These are phyloP conservation scores for Holacanthella duospinosa DNA, from an alignment of 2,888 invertebrate genomes.

Conservation along the genomic window DNA sequence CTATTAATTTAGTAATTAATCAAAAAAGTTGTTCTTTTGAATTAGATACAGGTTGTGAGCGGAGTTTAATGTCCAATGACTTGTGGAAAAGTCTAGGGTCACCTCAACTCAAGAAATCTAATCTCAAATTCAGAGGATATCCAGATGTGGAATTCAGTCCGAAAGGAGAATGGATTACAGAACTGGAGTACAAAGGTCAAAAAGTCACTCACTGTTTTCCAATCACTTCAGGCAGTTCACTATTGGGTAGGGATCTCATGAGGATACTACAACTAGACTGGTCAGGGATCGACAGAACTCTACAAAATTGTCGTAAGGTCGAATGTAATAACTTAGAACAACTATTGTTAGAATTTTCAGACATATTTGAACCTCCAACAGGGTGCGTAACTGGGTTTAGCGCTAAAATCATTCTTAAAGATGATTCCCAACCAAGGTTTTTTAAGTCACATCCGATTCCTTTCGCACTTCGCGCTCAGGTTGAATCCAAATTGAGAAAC, in stretches of 20 bases:
- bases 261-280: slow-evolving; percentile 15
- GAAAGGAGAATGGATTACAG: slow-evolving; percentile 6
- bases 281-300: slow-evolving; percentile 13
- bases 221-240: slow-evolving; percentile 13
- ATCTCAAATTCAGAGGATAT: slow-evolving; percentile 14
- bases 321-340: slow-evolving; percentile 7
- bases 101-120: no score
- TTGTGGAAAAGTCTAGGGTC: no score
- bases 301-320: no score
- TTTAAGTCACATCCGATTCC: slow-evolving; percentile 37
- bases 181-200: slow-evolving; percentile 8
- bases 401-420: slow-evolving; percentile 26
- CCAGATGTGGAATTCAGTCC: slow-evolving; percentile 9
- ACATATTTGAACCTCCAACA: slow-evolving; percentile 15
- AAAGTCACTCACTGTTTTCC: slow-evolving; percentile 6
- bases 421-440: slow-evolving; percentile 36
- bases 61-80: no score
- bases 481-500: slow-evolving; percentile 34
- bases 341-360: slow-evolving; percentile 13
- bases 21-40: no score
- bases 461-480: slow-evolving; percentile 37
- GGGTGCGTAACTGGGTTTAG: slow-evolving; percentile 28
- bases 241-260: slow-evolving; percentile 22
- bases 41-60: no score
- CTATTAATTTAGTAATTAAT: no score